Base-by-base conservation (phyloP, 2,113 vertebrate genomes). In the Aplodontia rufa region DNA sequence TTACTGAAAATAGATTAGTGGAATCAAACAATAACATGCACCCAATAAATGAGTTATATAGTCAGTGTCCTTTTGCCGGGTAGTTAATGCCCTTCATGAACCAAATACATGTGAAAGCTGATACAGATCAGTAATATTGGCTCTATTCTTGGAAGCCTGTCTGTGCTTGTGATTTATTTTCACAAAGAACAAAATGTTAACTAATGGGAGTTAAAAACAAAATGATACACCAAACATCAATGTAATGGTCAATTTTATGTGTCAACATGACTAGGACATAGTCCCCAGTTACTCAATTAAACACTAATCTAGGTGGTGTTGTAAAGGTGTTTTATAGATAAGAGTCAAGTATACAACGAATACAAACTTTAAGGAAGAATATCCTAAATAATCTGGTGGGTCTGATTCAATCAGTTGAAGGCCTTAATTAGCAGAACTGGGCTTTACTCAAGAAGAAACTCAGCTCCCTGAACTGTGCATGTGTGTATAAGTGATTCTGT, bases 141-240 rank as follows among this genome's bases (percentile, higher is more conserved):
- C 66, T 84, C 24, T 79, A 32, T 95, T 85, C 75, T 90, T 87
- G 66, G 83, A 91, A 92, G n/a, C 40, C 35, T 68, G 42, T 82
- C 69, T 86, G 85, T 20, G 47, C n/a, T 92, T 91, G 32, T 91
- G 94, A 95, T 90, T 95, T 96, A 92, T 96, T 95, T 93, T 93
- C 42, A 86, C 37, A 49, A 75, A 78, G 69, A 91, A 96, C 42
- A 53, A 92, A 87, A 40, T 85, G 42, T 89, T 91, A 37, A 40
- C 53, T 69, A 66, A 78, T 86, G 37, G 53, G 93, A 83, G 47
- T 79, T 68, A 71, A 83, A 93, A 93, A 87, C 45, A 87, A 96
- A 93, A 96, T 84, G 60, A 94, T 90, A 93, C 30, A 88, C 58
- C 69, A 85, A 42, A 81, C 53, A 89, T 78, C 28, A 72, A 19